Base-by-base conservation (phyloP, 2,797 vertebrate genomes). In the Urosaurus nigricauda region DNA sequence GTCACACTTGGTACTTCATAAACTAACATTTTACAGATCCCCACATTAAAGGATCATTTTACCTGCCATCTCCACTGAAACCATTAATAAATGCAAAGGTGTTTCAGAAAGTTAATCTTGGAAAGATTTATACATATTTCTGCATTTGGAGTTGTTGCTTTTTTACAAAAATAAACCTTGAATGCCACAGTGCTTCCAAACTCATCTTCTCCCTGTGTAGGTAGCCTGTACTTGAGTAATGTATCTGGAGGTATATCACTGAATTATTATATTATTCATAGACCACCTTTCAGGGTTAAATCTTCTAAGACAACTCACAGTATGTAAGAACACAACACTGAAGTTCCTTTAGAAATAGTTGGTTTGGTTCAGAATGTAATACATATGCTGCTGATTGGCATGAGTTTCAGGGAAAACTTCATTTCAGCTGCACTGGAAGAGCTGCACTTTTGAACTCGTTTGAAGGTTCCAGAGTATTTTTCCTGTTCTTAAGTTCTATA, bases 71-170 rank as follows among this genome's bases (percentile, higher is more conserved):
- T 83, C 56, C 32, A 35, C 35, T 58, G 35, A 56, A 16, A 53
- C 32, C n/a, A 56, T 80, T 21, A 73, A 73, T 87, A 87, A 4
- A 87, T 58, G 70, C 70, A 68, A 68, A 68, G 11, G 65, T 68
- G 4, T 68, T 68, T 32, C 65, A 68, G 26, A 32, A 32, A 13
- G 65, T 79, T 81, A 1, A 2, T 29, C 73, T 40, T 75, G 24
- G n/a, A 63, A 84, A 71, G 68, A 56, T 73, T 56, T 71, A 77
- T 60, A 26, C 6, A 51, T 37, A 32, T 35, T 58, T 63, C 7
- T 63, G 32, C n/a, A n/a, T 56, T 16, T 60, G 19, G 58, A 13
- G 53, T 56, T 19, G 7, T 70, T 83, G 43, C 58, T 21, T 60
- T 73, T 82, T 71, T 43, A 51, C 9, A 51, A 56, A 56, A 14